Evolutionary conservation across 2,113 vertebrate genomes (phyloP), one percentile per base, ranked within the genome.

Genomic region (Oncorhynchus masou): DNA sequence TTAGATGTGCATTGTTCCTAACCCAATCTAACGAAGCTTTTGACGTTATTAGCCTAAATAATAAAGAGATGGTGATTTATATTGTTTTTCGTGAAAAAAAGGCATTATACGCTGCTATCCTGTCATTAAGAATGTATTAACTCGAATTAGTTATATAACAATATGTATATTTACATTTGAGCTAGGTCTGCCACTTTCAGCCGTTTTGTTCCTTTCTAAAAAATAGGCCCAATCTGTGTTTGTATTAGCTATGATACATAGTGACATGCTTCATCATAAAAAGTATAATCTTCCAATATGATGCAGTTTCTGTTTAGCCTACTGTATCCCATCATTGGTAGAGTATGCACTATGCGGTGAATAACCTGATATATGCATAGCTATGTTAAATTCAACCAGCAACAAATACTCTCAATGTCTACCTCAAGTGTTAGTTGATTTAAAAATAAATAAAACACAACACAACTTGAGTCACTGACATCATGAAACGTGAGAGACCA

Each of bases 121-220:
- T 94, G 92, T 92, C 94, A 96, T 97, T 96, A 96, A 95, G 94
- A 93, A 94, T 95, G 94, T 94, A 96, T 96, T 96, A 96, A 95
- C 95, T 96, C 93, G 87, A 96, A 96, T 96, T 95, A 95, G 94
- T 92, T 94, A 93, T 93, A 93, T 93, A 94, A 96, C 94, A 96
- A 95, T 94, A 94, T 92, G 93, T 88, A 92, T 85, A 78, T 90
- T 92, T 85, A 92, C 91, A 91, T 92, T 89, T 88, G 90, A 89
- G 87, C 83, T 91, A 82, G 9, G 9, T 2, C 9, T 12, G 39
- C 91, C 88, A 88, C 89, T 86, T 86, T 84, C 88, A 90, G 88
- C 78, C 11, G 39, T 45, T 45, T 87, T 81, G 88, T 88, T 82
- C 64, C 19, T 16, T n/a, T 7, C 19, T 34, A 45, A 45, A 45